Evolutionary conservation across 2,797 vertebrate genomes (phyloP).

Genomic region (Lacerta viridis): DNA sequence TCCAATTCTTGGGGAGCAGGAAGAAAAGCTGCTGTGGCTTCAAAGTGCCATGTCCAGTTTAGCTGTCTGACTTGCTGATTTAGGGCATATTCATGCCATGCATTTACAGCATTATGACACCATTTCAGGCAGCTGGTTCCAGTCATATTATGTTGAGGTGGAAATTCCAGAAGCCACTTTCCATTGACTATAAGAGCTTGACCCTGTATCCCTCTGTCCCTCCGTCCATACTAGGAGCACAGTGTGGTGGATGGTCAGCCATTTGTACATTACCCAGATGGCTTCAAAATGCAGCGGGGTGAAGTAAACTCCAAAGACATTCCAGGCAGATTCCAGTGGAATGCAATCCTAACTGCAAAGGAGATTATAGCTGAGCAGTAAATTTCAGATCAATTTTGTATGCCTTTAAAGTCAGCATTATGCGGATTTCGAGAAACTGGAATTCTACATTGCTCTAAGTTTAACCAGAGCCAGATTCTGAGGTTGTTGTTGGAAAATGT

Average conservation of each 20-base stretch:
- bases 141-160: not conserved
- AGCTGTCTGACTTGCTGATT: not conserved
- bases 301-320: conserved; percentile 80
- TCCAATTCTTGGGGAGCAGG: too few species aligned
- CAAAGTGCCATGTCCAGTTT: not conserved
- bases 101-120: not conserved
- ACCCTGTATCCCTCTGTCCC: conserved; percentile 75
- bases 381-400: conserved; percentile 73
- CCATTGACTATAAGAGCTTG: conserved; percentile 65
- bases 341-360: conserved; percentile 77
- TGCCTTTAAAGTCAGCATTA: conserved; percentile 74
- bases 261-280: conserved; percentile 80
- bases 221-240: conserved; percentile 72
- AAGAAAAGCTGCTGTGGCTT: not conserved
- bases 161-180: conserved; percentile 65
- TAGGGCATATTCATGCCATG: too few species aligned
- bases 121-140: not conserved
- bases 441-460: conserved; percentile 71
- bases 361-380: conserved; percentile 65
- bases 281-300: conserved; percentile 70
- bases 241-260: conserved; percentile 79
- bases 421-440: conserved; percentile 70
- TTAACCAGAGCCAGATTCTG: conserved; percentile 72
- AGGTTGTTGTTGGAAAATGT: conserved; percentile 57
- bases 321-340: conserved; percentile 76